phyloP scores from a whole-genome alignment of 2,113 vertebrate species.

The Eudorcas thomsonii region DNA sequence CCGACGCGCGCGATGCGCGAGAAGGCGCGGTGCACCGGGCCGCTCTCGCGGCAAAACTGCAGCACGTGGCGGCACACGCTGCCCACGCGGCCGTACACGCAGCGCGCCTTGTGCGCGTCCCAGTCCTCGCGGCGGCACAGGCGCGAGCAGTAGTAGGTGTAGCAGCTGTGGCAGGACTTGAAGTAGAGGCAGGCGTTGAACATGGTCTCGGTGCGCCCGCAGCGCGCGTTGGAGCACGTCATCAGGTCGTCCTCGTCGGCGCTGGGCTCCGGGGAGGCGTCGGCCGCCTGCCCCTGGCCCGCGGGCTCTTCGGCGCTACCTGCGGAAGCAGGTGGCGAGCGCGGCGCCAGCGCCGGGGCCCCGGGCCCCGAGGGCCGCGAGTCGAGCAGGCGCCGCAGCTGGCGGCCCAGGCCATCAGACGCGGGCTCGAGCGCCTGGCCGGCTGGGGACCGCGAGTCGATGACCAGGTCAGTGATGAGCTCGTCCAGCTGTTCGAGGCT shows the following conservation, averaged over 20 bases:
- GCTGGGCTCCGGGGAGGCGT: constrained; percentile 89
- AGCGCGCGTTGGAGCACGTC: constrained; percentile 95
- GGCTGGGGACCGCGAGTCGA: constrained; percentile 90
- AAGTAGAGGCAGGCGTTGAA: constrained; percentile 98
- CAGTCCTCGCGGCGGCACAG: constrained; percentile 95
- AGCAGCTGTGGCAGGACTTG: constrained; percentile 97
- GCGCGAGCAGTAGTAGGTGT: constrained; percentile 96
- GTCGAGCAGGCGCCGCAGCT: constrained; percentile 89
- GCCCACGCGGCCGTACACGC: constrained; percentile 91
- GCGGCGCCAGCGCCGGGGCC: constrained; percentile 77
- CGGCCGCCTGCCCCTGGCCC: constrained; percentile 72
- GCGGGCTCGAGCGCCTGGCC: constrained; percentile 75
- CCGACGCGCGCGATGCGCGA: constrained; percentile 95
- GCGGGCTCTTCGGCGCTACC: constrained; percentile 55
- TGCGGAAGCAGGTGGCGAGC: constrained; percentile 84
- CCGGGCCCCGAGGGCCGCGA: constrained; percentile 66
- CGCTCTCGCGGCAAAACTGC: constrained; percentile 93
- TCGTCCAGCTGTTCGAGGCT: constrained; percentile 96
- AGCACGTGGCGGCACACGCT: constrained; percentile 93
- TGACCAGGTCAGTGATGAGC: constrained; percentile 93
- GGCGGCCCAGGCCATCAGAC: constrained; percentile 84
- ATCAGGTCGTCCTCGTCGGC: constrained; percentile 94
- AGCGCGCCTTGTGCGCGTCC: constrained; percentile 94
- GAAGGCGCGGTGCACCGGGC: constrained; percentile 93
- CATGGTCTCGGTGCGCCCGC: constrained; percentile 90